These are phyloP conservation scores for Orthonevra nobilis DNA, from an alignment of 2,888 invertebrate species.

Conservation along the genomic window DNA sequence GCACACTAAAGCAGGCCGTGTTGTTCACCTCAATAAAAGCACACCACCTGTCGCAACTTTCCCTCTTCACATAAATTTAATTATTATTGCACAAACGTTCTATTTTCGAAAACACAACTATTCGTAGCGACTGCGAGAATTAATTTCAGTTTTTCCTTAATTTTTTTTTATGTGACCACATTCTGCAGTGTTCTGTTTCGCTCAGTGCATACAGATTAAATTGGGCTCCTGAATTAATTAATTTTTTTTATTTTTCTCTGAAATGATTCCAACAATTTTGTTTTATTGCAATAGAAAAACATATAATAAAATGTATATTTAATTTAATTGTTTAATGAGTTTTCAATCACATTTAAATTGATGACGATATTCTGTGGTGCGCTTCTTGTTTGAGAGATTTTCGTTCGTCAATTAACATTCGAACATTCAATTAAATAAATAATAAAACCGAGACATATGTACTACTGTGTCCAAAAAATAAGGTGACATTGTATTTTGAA, in stretches of 20 bases:
- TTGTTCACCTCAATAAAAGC: slow-evolving; percentile 18
- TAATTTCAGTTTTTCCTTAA: slow-evolving; percentile 1
- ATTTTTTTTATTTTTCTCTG: slow-evolving; percentile 18
- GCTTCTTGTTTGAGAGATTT: neutral
- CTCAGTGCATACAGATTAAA: slow-evolving; percentile 41
- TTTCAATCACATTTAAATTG: slow-evolving; percentile 16
- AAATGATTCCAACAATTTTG: no score
- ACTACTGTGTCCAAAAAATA: no score
- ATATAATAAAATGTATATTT: no score
- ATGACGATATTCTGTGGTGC: no score
- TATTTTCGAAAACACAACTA: slow-evolving; percentile 27
- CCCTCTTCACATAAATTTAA: slow-evolving; percentile 14
- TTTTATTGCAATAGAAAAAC: no score
- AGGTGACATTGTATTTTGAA: no score
- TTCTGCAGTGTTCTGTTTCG: neutral
- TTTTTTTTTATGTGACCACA: slow-evolving; percentile 12
- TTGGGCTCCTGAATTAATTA: slow-evolving; percentile 29
- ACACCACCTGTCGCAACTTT: slow-evolving; percentile 49
- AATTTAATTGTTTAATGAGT: slow-evolving; percentile 7
- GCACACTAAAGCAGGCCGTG: no score
- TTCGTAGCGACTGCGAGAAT: neutral
- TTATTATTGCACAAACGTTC: slow-evolving; percentile 57
- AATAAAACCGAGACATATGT: no score
- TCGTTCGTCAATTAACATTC: slow-evolving; percentile 7
- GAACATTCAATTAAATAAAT: no score